These are phyloP conservation scores for Carassius auratus DNA, from an alignment of 2,113 vertebrate species.

Conservation along the genomic window DNA sequence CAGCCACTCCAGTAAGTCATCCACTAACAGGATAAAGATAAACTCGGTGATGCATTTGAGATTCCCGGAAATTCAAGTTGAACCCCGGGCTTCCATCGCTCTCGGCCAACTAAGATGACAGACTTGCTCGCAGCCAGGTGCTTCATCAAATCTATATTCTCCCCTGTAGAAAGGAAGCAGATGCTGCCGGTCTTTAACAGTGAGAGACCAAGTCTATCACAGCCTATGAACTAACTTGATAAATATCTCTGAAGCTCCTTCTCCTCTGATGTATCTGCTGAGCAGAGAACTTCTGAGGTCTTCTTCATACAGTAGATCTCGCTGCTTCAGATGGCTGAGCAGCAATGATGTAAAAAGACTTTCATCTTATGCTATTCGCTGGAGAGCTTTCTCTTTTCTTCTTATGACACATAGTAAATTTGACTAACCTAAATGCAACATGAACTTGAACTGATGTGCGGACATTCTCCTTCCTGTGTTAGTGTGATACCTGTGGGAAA, in stretches of 20 bases:
- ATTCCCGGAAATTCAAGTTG: constrained; percentile 21
- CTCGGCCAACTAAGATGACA: constrained; percentile 9
- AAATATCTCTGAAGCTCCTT: constrained; percentile 3
- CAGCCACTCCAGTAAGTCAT: not conserved
- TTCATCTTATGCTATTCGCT: not conserved
- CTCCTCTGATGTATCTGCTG: constrained; percentile 12
- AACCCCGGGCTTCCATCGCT: not conserved
- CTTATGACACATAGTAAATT: not conserved
- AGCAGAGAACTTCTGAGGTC: not conserved
- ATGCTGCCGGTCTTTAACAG: constrained; percentile 14
- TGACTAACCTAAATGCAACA: not conserved
- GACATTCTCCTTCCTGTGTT: not conserved
- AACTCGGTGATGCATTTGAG: constrained; percentile 29
- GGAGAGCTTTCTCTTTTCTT: not conserved
- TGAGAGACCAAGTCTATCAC: constrained; percentile 11
- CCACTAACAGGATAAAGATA: constrained; percentile 23
- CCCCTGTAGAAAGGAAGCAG: not conserved
- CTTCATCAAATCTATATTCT: constrained; percentile 26
- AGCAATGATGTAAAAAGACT: not conserved
- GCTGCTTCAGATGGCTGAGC: not conserved
- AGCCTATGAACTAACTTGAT: constrained; percentile 1
- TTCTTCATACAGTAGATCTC: not conserved
- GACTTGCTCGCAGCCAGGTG: not conserved
- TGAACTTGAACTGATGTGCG: not conserved
- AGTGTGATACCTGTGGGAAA: too few relatives aligned